These are phyloP conservation scores for Nephrotoma guestfalica DNA, from an alignment of 2,888 invertebrate species.

Conservation along the genomic window DNA sequence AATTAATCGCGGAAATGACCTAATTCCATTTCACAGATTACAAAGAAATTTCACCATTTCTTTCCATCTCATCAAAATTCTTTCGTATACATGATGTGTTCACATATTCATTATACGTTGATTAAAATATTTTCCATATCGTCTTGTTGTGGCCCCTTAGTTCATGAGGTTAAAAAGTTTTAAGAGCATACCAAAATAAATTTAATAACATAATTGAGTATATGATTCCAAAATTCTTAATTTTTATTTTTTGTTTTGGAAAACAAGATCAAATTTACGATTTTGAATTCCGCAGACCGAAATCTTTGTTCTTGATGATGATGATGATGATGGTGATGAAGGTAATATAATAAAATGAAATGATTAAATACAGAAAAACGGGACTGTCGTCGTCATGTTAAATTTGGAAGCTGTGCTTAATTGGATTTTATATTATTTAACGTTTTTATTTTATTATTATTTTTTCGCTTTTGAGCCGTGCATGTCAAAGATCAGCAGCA, in stretches of 20 bases:
- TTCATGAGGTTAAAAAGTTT: background rate
- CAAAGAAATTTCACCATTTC: background rate
- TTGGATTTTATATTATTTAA: background rate
- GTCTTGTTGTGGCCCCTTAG: background rate
- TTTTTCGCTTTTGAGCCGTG: background rate
- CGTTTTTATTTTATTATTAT: background rate
- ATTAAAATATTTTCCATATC: background rate
- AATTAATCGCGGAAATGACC: background rate
- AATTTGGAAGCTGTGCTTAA: background rate
- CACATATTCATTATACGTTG: background rate
- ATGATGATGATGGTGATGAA: background rate
- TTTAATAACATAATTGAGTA: background rate
- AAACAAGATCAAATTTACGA: background rate
- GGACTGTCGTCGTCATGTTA: background rate
- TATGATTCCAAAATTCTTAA: background rate
- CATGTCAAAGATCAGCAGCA: background rate
- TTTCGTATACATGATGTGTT: background rate
- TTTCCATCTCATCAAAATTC: background rate
- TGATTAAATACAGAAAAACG: background rate
- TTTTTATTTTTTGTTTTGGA: background rate
- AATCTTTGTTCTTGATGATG: background rate
- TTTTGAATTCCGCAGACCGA: background rate
- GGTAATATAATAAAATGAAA: background rate
- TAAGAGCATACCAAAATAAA: background rate
- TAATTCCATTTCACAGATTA: background rate